These are phyloP conservation scores for Forbesichthys papilliferus DNA, from an alignment of 2,113 vertebrate genomes.

Conservation along the genomic window DNA sequence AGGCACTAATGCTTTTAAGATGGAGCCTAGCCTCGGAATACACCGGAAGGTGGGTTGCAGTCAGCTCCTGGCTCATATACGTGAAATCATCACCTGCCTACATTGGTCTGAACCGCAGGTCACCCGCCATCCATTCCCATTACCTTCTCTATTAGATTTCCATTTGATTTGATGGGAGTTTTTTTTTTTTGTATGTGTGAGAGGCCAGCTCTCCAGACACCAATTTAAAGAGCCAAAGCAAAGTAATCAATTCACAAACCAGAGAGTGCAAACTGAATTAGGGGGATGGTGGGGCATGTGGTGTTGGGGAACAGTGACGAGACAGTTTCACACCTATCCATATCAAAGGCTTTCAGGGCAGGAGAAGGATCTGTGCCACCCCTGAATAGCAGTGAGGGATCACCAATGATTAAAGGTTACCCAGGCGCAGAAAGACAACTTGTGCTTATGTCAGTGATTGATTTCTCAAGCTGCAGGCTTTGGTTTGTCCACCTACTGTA, in stretches of 20 bases:
- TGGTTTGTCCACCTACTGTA: constrained; percentile 23
- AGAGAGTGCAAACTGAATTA: constrained; percentile 66
- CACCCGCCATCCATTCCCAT: constrained; percentile 56
- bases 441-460: constrained; percentile 44
- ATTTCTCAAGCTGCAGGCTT: constrained; percentile 58
- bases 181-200: constrained; percentile 24
- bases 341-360: constrained; percentile 68
- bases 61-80: constrained; percentile 31
- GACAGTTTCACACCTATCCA: constrained; percentile 60
- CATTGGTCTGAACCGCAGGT: constrained; percentile 42
- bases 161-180: constrained; percentile 56
- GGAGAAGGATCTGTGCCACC: constrained; percentile 40
- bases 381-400: constrained; percentile 60
- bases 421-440: constrained; percentile 49
- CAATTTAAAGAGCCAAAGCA: constrained; percentile 65
- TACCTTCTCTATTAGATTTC: constrained; percentile 61
- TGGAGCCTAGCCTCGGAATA: neutral
- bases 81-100: constrained; percentile 32
- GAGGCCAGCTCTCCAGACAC: constrained; percentile 47
- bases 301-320: constrained; percentile 53
- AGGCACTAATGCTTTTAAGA: neutral
- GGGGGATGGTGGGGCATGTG: constrained; percentile 49
- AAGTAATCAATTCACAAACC: constrained; percentile 71
- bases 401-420: constrained; percentile 71
- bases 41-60: neutral